Evolutionary conservation across 2,113 vertebrate species (phyloP).

Genomic region (Onychostoma macrolepis): DNA sequence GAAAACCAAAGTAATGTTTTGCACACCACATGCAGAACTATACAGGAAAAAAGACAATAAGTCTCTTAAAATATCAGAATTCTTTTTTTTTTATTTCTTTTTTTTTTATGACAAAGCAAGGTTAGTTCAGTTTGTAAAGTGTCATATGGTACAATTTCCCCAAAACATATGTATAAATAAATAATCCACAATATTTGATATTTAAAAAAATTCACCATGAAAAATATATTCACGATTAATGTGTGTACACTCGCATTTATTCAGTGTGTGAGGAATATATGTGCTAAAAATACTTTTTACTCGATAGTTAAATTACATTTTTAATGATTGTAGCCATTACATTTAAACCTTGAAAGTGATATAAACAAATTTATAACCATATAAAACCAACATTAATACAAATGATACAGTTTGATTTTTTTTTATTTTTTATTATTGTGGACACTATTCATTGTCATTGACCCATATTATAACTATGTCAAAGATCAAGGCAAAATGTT

Average conservation of each 20-base stretch:
- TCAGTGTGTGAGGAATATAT: not conserved
- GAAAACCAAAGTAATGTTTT: not conserved
- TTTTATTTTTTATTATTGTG: not conserved
- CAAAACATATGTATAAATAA: not conserved
- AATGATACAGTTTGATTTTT: not conserved
- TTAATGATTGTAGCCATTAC: not conserved
- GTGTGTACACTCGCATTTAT: not conserved
- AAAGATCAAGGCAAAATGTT: too few relatives aligned
- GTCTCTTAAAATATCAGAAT: not conserved
- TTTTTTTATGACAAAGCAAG: not conserved
- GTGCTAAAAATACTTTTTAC: not conserved
- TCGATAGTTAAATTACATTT: not conserved
- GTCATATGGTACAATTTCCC: not conserved
- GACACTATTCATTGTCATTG: not conserved
- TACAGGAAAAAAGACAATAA: not conserved
- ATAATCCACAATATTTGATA: not conserved
- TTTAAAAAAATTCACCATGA: not conserved
- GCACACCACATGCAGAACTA: not conserved
- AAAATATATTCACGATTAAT: not conserved
- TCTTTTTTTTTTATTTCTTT: too few relatives aligned
- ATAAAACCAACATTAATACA: not conserved
- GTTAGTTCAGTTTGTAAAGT: not conserved
- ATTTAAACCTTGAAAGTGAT: not conserved
- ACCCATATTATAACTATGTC: not conserved
- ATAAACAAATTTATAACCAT: not conserved